These are phyloP conservation scores for Prunella himalayana DNA, from an alignment of 2,113 vertebrate genomes.

Conservation along the genomic window DNA sequence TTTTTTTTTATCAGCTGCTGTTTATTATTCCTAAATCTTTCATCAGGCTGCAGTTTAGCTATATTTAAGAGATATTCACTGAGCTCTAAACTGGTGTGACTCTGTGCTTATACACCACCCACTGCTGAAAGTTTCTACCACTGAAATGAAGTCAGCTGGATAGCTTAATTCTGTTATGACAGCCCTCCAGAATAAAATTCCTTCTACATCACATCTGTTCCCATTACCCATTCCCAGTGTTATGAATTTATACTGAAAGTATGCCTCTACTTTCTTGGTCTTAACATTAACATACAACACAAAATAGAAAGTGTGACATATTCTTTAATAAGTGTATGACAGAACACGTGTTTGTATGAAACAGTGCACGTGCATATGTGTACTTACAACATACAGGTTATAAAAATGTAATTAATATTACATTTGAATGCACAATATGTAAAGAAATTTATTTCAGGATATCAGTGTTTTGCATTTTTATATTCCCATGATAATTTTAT, in stretches of 20 bases:
- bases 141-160: conserved; percentile 30
- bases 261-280: not conserved
- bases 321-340: not conserved
- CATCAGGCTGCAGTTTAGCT: not conserved
- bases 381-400: not conserved
- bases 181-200: conserved; percentile 17
- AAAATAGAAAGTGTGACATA: not conserved
- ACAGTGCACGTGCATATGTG: not conserved
- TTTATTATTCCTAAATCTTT: conserved; percentile 10
- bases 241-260: conserved; percentile 5
- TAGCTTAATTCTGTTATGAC: conserved; percentile 27
- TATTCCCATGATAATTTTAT: not conserved
- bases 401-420: not conserved
- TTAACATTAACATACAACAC: not conserved
- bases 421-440: not conserved
- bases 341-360: not conserved
- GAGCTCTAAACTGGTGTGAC: not conserved
- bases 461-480: not conserved
- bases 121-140: not conserved
- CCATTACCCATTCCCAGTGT: not conserved
- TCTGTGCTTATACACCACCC: conserved; percentile 29
- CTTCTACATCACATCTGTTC: conserved; percentile 29
- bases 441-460: not conserved
- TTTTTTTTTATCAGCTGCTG: conserved; percentile 7
- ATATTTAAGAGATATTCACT: conserved; percentile 5